Conservation (phyloP, 1,140 invertebrate species). For the Brachionus paranguensis region DNA sequence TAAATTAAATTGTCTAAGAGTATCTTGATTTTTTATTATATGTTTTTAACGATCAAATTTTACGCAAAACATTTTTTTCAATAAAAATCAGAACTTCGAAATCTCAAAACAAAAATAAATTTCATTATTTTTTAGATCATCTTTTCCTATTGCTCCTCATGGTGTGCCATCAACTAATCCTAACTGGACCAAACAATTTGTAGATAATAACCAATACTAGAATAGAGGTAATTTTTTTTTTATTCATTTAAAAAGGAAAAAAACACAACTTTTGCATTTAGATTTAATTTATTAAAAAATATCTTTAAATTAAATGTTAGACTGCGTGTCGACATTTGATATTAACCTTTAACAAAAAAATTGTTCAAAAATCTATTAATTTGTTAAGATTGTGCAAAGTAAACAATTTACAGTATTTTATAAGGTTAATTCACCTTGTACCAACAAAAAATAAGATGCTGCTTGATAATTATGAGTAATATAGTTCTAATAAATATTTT, state of each 20-base stretch:
- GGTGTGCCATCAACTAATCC: slow-evolving; percentile 28
- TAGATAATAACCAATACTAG: not conserved
- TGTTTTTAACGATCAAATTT: too few species aligned
- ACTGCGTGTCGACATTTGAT: not conserved
- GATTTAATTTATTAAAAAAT: not conserved
- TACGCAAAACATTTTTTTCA: not conserved
- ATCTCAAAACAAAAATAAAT: not conserved
- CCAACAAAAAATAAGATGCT: not conserved
- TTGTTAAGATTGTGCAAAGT: not conserved
- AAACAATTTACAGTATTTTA: not conserved
- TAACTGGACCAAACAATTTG: slow-evolving; percentile 4
- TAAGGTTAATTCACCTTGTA: not conserved
- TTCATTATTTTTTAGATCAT: not conserved
- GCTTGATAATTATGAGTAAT: not conserved
- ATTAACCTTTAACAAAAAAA: not conserved
- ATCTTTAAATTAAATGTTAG: not conserved
- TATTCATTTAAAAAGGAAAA: not conserved
- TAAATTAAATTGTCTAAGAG: too few species aligned
- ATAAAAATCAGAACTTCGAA: not conserved
- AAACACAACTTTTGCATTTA: not conserved
- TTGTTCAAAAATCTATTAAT: not conserved
- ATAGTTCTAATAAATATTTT: not conserved
- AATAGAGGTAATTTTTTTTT: not conserved
- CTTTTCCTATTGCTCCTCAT: slow-evolving; percentile 21
- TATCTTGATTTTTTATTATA: too few species aligned